These are phyloP conservation scores for Micrasema longulum DNA, from an alignment of 1,140 invertebrate species.

Conservation along the genomic window DNA sequence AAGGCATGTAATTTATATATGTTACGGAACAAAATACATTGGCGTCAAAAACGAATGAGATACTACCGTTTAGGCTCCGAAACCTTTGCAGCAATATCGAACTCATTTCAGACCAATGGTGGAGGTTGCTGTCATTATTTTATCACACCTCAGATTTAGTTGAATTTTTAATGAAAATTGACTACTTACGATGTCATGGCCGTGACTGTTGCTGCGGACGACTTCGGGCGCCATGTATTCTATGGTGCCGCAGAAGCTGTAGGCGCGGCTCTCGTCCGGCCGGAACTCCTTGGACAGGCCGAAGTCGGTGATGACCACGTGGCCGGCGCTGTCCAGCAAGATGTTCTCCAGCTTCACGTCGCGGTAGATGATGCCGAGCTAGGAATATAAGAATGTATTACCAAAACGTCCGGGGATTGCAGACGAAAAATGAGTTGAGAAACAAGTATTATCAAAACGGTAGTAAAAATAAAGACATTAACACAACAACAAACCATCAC, in stretches of 20 bases:
- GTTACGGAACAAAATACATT: too few relatives aligned
- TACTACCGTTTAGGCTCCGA: too few relatives aligned
- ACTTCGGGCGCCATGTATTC: slow-evolving; percentile 97
- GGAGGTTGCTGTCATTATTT: too few relatives aligned
- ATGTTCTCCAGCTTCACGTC: slow-evolving; percentile 97
- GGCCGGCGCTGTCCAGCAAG: slow-evolving; percentile 86
- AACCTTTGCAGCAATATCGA: too few relatives aligned
- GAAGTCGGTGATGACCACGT: slow-evolving; percentile 93
- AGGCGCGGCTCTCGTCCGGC: slow-evolving; percentile 83
- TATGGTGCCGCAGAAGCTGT: slow-evolving; percentile 98
- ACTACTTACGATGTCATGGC: slow-evolving; percentile 90
- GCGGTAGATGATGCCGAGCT: slow-evolving; percentile 95
- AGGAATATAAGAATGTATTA: slow-evolving; percentile 46
- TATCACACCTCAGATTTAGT: too few relatives aligned
- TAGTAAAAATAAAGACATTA: too few relatives aligned
- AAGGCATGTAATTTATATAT: too few relatives aligned
- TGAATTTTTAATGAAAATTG: too few relatives aligned
- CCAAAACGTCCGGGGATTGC: background rate
- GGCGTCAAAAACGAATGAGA: too few relatives aligned
- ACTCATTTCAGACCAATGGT: too few relatives aligned
- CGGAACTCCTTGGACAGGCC: slow-evolving; percentile 91
- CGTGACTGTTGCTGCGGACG: slow-evolving; percentile 82
- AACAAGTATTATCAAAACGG: too few relatives aligned
- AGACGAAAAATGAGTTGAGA: background rate
- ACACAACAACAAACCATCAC: too few relatives aligned